A percentile compares a stretch with the other conserved stretches of the same genome.
Evolutionary conservation across 2,113 vertebrate genomes (phyloP).

Genomic region (Piliocolobus tephrosceles): DNA sequence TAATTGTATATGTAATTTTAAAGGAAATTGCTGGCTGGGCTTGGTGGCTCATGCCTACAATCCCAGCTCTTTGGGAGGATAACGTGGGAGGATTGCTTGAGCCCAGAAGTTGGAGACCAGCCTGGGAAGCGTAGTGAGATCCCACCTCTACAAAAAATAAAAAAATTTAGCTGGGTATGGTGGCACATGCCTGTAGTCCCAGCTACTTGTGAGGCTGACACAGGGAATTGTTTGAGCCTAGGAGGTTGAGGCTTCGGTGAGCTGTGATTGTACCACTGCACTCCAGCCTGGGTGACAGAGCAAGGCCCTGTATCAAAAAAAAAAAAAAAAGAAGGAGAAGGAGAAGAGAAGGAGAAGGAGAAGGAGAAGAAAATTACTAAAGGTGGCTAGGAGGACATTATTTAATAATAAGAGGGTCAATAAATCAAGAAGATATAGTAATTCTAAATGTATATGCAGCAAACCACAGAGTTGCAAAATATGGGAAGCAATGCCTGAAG

Average conservation of each 20-base stretch:
- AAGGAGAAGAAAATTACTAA: neutral
- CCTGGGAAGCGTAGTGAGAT: neutral
- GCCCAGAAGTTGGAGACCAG: neutral
- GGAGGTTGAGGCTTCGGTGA: neutral
- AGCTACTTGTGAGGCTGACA: neutral
- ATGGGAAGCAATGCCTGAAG: no score
- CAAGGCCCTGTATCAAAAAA: neutral
- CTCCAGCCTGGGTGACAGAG: neutral
- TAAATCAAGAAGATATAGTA: no score
- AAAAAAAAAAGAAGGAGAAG: no score
- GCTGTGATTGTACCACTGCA: neutral
- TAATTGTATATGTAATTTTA: no score
- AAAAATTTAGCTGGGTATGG: neutral
- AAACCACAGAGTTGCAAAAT: no score
- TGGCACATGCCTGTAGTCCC: neutral
- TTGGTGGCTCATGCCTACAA: neutral
- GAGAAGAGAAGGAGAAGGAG: fast-evolving
- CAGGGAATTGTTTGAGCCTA: neutral
- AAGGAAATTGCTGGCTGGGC: neutral
- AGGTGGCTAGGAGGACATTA: no score
- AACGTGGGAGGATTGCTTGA: neutral
- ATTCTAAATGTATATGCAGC: no score
- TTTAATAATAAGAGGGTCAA: no score
- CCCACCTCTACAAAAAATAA: neutral
- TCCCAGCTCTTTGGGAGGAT: neutral